These are phyloP conservation scores for Melieria picta DNA, from an alignment of 2,888 invertebrate genomes.

Conservation along the genomic window DNA sequence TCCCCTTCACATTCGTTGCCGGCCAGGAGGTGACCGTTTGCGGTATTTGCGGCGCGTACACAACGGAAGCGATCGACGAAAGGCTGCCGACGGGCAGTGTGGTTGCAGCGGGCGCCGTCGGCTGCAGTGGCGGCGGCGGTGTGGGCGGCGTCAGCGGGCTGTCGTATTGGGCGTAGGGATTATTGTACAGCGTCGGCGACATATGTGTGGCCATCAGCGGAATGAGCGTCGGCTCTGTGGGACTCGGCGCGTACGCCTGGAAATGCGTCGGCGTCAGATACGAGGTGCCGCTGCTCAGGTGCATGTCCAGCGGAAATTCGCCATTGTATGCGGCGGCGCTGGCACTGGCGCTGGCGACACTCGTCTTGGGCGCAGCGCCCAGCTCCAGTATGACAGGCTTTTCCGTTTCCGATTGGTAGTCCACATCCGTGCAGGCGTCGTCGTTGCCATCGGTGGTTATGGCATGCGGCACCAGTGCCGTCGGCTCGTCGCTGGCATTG, in stretches of 20 bases:
- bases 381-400: slow-evolving; percentile 57
- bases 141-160: slow-evolving; percentile 30
- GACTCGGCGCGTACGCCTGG: neutral
- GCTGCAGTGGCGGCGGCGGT: slow-evolving; percentile 22
- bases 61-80: slow-evolving; percentile 37
- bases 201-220: slow-evolving; percentile 29
- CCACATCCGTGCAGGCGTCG: slow-evolving; percentile 14
- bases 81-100: slow-evolving; percentile 21
- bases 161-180: slow-evolving; percentile 39
- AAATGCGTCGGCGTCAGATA: slow-evolving; percentile 6
- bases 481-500: slow-evolving; percentile 42
- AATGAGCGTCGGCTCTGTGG: slow-evolving; percentile 10
- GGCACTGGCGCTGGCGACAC: slow-evolving; percentile 41
- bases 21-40: slow-evolving; percentile 61
- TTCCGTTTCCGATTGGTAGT: slow-evolving; percentile 52
- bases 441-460: slow-evolving; percentile 29
- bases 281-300: slow-evolving; percentile 14
- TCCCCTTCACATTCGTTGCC: slow-evolving; percentile 33
- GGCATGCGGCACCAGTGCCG: slow-evolving; percentile 47
- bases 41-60: slow-evolving; percentile 51
- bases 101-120: neutral
- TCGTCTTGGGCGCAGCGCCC: slow-evolving; percentile 49
- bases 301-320: slow-evolving; percentile 43
- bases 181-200: slow-evolving; percentile 36
- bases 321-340: slow-evolving; percentile 19